Conservation (phyloP, 1,140 invertebrate genomes). For the Drosophila azteca region DNA sequence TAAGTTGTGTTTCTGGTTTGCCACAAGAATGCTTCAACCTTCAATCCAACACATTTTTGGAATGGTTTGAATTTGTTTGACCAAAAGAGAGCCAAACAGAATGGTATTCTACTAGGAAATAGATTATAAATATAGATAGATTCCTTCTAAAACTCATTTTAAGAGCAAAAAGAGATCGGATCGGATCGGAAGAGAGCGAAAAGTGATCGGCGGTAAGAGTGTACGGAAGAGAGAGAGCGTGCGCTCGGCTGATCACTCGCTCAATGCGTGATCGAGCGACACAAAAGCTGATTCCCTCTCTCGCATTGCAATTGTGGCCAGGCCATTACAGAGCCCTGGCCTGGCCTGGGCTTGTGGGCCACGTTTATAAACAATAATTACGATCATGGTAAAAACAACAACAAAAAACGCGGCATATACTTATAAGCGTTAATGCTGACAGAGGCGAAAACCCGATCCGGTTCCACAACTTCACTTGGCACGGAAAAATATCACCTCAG, state of each 20-base stretch:
- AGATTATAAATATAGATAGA: slow-evolving; percentile 13
- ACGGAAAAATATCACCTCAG: slow-evolving; percentile 8
- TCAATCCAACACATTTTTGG: slow-evolving; percentile 23
- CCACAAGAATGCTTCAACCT: slow-evolving; percentile 35
- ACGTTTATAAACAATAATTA: slow-evolving; percentile 58
- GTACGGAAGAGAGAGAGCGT: slow-evolving; percentile 7
- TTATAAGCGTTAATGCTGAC: slow-evolving; percentile 19
- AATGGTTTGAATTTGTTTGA: slow-evolving; percentile 34
- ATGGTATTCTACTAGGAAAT: slow-evolving; percentile 12
- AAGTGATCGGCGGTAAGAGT: neutral
- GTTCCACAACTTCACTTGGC: slow-evolving; percentile 45
- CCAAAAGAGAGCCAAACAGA: neutral
- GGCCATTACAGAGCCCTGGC: slow-evolving; percentile 16
- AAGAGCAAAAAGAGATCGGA: slow-evolving; percentile 2
- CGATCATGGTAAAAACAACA: slow-evolving; percentile 43
- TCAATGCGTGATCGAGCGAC: slow-evolving; percentile 31
- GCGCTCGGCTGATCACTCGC: slow-evolving; percentile 20
- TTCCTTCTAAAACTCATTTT: slow-evolving; percentile 4
- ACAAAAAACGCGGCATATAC: slow-evolving; percentile 9
- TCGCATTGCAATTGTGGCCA: slow-evolving; percentile 17
- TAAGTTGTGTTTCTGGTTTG: slow-evolving; percentile 26
- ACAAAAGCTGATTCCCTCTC: slow-evolving; percentile 13
- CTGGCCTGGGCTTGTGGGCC: slow-evolving; percentile 27
- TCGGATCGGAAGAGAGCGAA: neutral
- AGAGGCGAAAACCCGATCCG: slow-evolving; percentile 41